phyloP scores from a whole-genome alignment of 2,888 invertebrate genomes.

The Brachyptera putata region DNA sequence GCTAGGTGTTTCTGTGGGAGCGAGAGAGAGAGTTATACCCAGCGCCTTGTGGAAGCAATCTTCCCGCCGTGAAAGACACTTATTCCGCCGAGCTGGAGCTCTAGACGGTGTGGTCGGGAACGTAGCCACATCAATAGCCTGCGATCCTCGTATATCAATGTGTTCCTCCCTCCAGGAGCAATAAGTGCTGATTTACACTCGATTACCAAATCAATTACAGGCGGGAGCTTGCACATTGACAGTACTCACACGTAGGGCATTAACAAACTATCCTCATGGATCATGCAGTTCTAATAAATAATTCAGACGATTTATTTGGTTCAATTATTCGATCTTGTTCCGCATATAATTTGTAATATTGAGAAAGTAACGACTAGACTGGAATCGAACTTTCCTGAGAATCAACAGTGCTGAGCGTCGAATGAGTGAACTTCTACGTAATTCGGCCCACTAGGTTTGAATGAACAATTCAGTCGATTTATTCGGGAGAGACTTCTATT shows the following conservation, averaged over 20 bases:
- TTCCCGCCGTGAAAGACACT: constrained; percentile 20
- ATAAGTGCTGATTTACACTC: constrained; percentile 21
- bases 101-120: constrained; percentile 20
- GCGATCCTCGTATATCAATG: constrained; percentile 16
- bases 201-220: constrained; percentile 21
- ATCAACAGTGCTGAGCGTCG: too few relatives aligned
- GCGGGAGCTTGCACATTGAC: background rate
- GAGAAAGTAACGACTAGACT: too few relatives aligned
- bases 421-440: too few relatives aligned
- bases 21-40: constrained; percentile 21
- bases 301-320: too few relatives aligned
- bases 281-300: too few relatives aligned
- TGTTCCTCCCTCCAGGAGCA: background rate
- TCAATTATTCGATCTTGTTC: too few relatives aligned
- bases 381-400: too few relatives aligned
- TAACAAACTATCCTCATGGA: too few relatives aligned
- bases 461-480: too few relatives aligned
- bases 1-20: constrained; percentile 5
- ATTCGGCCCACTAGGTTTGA: too few relatives aligned
- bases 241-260: constrained; percentile 5
- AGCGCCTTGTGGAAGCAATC: constrained; percentile 26
- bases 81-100: constrained; percentile 16
- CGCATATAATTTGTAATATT: too few relatives aligned
- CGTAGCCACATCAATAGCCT: constrained; percentile 9
- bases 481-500: too few relatives aligned